phyloP scores from a whole-genome alignment of 2,113 vertebrate genomes.

The Copsychus sechellarum region DNA sequence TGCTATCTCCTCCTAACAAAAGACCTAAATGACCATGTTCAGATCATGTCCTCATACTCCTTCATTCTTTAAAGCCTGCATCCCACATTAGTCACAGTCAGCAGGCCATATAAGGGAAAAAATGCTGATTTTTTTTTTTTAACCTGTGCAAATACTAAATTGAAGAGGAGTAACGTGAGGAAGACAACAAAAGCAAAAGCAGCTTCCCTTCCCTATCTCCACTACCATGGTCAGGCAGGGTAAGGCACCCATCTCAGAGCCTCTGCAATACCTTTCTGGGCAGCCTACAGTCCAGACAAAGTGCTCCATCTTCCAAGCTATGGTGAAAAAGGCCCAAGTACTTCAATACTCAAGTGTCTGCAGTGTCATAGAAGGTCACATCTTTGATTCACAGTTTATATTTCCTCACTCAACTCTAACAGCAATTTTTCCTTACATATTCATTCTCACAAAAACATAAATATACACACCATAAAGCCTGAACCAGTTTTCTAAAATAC shows the following conservation, averaged over 20 bases:
- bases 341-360: background rate
- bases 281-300: background rate
- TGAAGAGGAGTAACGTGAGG: background rate
- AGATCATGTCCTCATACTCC: background rate
- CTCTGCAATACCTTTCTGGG: background rate
- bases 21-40: background rate
- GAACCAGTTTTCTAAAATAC: background rate
- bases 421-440: background rate
- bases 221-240: fast-evolving
- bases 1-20: background rate
- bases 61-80: background rate
- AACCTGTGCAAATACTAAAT: background rate
- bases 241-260: background rate
- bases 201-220: background rate
- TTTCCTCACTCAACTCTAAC: background rate
- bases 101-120: background rate
- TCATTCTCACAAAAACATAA: background rate
- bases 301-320: background rate
- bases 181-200: background rate
- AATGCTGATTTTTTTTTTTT: fast-evolving
- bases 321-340: background rate
- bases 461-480: background rate
- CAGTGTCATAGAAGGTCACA: background rate
- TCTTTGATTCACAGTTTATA: background rate
- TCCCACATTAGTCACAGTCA: background rate